phyloP scores from a whole-genome alignment of 2,113 vertebrate species.

The Redunca redunca region DNA sequence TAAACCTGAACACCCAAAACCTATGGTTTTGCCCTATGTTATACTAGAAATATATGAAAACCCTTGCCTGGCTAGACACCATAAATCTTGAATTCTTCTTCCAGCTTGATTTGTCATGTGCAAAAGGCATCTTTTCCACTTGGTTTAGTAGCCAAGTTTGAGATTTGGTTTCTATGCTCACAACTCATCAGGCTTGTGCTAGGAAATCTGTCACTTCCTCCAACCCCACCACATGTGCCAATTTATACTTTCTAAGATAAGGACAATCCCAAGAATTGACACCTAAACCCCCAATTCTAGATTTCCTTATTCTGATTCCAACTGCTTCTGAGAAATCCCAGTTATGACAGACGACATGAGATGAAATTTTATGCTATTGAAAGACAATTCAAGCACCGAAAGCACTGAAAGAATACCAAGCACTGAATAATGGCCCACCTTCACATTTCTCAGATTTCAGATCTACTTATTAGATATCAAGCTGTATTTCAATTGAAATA shows the following conservation, averaged over 20 bases:
- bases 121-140: neutral
- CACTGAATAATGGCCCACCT: neutral
- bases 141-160: neutral
- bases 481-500: neutral
- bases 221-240: neutral
- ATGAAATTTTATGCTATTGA: neutral
- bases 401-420: neutral
- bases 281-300: neutral
- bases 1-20: neutral
- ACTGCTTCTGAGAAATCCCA: neutral
- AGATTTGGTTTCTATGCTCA: neutral
- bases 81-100: neutral
- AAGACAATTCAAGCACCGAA: neutral
- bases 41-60: neutral
- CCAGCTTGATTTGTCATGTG: neutral
- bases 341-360: neutral
- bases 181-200: neutral
- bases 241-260: neutral
- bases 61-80: neutral
- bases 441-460: neutral
- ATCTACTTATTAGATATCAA: neutral
- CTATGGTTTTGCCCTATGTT: neutral
- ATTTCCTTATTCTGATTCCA: neutral
- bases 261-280: neutral
- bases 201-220: neutral